Evolutionary conservation across 2,797 vertebrate species (phyloP).

Genomic region (Liparis tanakae): DNA sequence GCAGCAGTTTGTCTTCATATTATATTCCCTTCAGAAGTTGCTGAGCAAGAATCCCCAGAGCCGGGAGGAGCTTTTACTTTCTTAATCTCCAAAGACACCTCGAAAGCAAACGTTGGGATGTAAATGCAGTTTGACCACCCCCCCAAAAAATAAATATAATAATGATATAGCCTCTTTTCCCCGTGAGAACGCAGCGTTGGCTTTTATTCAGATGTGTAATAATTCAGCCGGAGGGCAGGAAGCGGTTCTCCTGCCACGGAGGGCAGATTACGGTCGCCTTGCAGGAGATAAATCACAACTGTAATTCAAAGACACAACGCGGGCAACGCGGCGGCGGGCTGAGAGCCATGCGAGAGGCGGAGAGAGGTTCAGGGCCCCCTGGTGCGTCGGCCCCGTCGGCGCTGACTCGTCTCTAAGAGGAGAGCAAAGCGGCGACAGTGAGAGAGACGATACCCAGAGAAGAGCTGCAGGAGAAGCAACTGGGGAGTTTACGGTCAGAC

Average conservation of each 20-base stretch:
- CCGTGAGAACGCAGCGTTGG: conserved; percentile 8
- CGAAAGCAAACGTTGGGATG: conserved; percentile 13
- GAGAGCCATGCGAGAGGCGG: not conserved
- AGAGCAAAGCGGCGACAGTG: not conserved
- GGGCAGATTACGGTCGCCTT: conserved; percentile 27
- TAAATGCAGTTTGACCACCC: conserved; percentile 46
- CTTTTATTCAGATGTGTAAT: conserved; percentile 15
- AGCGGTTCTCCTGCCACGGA: conserved; percentile 38
- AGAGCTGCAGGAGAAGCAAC: not conserved
- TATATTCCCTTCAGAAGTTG: conserved; percentile 33
- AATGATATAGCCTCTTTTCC: conserved; percentile 16
- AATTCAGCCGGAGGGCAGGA: not conserved
- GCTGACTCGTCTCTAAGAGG: not conserved
- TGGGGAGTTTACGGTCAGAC: not conserved
- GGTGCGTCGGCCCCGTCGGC: no score
- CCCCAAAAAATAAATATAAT: conserved; percentile 2
- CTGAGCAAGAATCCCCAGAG: conserved; percentile 33
- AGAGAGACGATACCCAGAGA: not conserved
- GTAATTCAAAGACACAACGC: conserved; percentile 11
- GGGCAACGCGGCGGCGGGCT: not conserved
- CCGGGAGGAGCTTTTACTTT: conserved; percentile 42
- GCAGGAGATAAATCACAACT: conserved; percentile 17
- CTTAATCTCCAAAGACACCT: conserved; percentile 44
- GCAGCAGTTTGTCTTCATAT: conserved; percentile 27
- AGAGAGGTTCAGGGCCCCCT: not conserved